Conservation (phyloP, 1,140 invertebrate genomes). For the Brachystomella parvula region DNA sequence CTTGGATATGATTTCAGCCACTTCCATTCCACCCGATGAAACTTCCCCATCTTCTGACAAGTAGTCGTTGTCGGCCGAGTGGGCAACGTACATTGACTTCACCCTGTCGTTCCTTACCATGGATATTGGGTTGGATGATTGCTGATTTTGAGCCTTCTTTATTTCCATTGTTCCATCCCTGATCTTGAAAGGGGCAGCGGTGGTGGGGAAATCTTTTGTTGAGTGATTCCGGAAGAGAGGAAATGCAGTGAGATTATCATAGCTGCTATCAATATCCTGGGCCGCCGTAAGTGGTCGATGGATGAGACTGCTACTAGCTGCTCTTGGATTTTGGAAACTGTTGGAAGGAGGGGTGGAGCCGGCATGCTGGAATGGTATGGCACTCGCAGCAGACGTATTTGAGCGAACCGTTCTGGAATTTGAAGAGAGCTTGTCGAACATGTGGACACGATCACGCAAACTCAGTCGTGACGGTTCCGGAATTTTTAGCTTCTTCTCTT, state of each 20-base stretch:
- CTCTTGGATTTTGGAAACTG: background rate
- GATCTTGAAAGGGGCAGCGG: background rate
- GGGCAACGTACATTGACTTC: constrained; percentile 26
- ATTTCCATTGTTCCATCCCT: background rate
- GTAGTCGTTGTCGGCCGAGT: constrained; percentile 21
- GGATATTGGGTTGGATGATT: background rate
- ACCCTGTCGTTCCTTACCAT: constrained; percentile 2
- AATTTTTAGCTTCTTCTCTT: too few relatives aligned
- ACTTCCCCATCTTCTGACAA: constrained; percentile 37
- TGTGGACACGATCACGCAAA: constrained; percentile 24
- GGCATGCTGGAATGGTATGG: background rate
- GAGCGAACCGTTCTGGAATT: background rate
- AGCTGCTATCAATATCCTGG: background rate
- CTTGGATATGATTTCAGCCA: constrained; percentile 35
- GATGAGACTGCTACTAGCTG: background rate
- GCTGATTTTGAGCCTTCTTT: background rate
- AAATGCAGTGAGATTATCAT: constrained; percentile 10
- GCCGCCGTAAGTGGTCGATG: background rate
- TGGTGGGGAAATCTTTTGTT: constrained; percentile 2
- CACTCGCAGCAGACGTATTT: background rate
- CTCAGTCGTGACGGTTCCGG: constrained; percentile 24
- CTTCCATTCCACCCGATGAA: constrained; percentile 35
- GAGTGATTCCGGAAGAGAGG: background rate
- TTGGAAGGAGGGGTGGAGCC: background rate
- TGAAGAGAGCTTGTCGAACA: constrained; percentile 22